phyloP scores from a whole-genome alignment of 2,888 invertebrate species.

The Chironomus riparius region DNA sequence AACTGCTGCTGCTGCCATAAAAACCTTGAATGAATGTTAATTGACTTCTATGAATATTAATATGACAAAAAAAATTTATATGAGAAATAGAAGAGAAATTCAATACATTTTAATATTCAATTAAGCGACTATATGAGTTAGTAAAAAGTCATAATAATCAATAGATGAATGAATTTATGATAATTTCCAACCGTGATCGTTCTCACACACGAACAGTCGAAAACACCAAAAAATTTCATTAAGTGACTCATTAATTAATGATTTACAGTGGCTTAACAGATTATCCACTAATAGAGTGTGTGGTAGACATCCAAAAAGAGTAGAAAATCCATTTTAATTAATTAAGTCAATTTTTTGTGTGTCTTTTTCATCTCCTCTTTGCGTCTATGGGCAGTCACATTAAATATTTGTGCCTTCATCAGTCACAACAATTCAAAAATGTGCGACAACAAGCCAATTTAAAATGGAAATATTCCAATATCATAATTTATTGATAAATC shows the following conservation, averaged over 20 bases:
- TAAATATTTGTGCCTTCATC: too few relatives aligned
- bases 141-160: too few relatives aligned
- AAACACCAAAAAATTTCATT: neutral
- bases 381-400: too few relatives aligned
- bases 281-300: neutral
- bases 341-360: neutral
- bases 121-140: too few relatives aligned
- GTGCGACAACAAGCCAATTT: neutral
- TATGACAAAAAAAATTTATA: too few relatives aligned
- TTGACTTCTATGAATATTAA: too few relatives aligned
- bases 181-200: neutral
- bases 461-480: slow-evolving; percentile 17
- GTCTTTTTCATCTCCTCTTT: too few relatives aligned
- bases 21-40: too few relatives aligned
- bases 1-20: too few relatives aligned
- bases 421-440: too few relatives aligned
- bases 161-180: too few relatives aligned
- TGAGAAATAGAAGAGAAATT: neutral
- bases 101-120: too few relatives aligned
- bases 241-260: neutral
- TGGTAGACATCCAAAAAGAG: neutral
- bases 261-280: neutral
- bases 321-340: neutral
- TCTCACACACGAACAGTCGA: neutral
- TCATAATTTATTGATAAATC: slow-evolving; percentile 20